Conservation (phyloP, 2,113 vertebrate species). For the Progne subis region DNA sequence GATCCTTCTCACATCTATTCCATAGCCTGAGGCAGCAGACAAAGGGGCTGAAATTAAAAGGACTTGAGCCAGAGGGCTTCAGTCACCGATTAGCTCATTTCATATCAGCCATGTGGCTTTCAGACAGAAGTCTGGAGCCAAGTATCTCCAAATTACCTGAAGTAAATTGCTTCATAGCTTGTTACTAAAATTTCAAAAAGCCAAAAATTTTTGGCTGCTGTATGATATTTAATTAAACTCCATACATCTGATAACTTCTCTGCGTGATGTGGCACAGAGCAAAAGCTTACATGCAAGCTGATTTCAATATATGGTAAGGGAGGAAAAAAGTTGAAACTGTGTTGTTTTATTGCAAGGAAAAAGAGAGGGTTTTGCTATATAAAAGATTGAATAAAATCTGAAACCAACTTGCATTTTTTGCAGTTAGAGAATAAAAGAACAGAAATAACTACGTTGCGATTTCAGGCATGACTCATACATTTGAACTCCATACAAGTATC, state of each 20-base stretch:
- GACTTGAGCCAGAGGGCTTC: neutral
- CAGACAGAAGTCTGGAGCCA: conserved; percentile 25
- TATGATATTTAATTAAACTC: conserved; percentile 46
- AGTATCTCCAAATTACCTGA: conserved; percentile 43
- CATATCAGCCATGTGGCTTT: conserved; percentile 26
- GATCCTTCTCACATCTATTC: neutral
- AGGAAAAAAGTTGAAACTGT: neutral
- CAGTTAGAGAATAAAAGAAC: neutral
- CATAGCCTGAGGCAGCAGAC: neutral
- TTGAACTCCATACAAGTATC: neutral
- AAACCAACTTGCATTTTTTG: neutral
- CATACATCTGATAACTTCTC: neutral
- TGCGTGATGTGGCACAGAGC: neutral
- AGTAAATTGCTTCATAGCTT: conserved; percentile 45
- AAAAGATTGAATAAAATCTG: neutral
- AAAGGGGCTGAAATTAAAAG: neutral
- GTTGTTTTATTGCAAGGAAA: neutral
- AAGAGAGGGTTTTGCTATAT: neutral
- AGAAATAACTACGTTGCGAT: neutral
- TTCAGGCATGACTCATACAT: neutral
- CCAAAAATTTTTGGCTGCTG: conserved; percentile 20
- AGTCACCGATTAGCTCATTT: conserved; percentile 19
- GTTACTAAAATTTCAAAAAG: conserved; percentile 34
- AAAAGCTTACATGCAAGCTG: neutral
- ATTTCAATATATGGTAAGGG: neutral